Conservation (phyloP, 2,113 vertebrate genomes). For the Panthera leo region DNA sequence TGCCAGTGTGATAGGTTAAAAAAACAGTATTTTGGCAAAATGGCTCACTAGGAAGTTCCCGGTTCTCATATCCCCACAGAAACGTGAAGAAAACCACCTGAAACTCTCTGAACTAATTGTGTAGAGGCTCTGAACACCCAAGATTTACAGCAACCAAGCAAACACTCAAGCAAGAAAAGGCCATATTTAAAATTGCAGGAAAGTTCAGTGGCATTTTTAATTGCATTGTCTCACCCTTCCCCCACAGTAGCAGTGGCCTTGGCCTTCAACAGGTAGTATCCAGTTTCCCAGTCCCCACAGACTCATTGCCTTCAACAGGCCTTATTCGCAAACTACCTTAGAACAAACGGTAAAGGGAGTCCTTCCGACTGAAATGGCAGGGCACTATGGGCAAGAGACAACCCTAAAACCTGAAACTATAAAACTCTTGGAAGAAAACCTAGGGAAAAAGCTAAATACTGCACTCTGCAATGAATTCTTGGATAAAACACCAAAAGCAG, state of each 20-base stretch:
- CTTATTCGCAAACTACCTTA: neutral
- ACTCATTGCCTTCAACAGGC: neutral
- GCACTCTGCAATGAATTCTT: neutral
- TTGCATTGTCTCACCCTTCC: neutral
- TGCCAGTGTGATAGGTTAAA: neutral
- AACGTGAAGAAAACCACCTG: neutral
- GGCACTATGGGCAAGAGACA: neutral
- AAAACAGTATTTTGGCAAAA: neutral
- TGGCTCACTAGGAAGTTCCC: neutral
- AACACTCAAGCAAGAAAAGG: neutral
- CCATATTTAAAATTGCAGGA: neutral
- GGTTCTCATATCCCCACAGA: neutral
- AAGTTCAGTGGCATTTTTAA: neutral
- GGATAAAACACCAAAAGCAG: neutral
- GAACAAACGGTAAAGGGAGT: neutral
- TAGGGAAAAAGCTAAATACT: neutral
- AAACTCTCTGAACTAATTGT: neutral
- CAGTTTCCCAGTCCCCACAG: neutral
- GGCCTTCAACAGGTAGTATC: neutral
- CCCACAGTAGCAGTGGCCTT: neutral
- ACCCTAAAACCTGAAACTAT: neutral
- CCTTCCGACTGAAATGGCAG: neutral
- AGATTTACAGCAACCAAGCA: neutral
- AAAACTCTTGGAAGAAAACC: neutral
- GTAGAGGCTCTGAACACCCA: neutral